phyloP scores from a whole-genome alignment of 2,113 vertebrate species.

The Calidris pugnax region DNA sequence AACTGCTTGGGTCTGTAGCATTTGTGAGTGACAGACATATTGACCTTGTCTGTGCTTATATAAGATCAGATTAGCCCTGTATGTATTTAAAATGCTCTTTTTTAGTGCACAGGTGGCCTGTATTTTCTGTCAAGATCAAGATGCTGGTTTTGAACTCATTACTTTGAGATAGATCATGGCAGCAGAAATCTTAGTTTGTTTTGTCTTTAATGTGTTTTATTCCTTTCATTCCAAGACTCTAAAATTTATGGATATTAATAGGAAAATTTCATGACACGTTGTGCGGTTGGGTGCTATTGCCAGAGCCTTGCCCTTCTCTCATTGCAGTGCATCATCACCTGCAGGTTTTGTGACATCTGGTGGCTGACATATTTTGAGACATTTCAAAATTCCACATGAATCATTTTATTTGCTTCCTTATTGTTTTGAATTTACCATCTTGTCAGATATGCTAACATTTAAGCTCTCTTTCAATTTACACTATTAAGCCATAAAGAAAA shows the following conservation, averaged over 20 bases:
- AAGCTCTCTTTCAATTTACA: slow-evolving; percentile 14
- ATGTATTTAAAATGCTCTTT: background rate
- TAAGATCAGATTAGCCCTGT: background rate
- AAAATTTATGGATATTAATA: background rate
- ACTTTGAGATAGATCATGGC: background rate
- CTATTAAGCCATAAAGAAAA: slow-evolving; percentile 43
- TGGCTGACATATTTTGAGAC: slow-evolving; percentile 50
- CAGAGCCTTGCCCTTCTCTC: slow-evolving; percentile 38
- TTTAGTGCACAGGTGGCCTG: background rate
- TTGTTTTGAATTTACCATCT: slow-evolving; percentile 44
- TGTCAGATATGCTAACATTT: slow-evolving; percentile 42
- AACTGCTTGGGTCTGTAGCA: background rate
- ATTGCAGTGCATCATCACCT: background rate
- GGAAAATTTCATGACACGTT: background rate
- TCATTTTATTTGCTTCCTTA: slow-evolving; percentile 51
- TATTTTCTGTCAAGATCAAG: background rate
- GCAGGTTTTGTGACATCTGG: slow-evolving; percentile 62
- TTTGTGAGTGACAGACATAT: background rate
- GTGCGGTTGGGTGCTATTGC: background rate
- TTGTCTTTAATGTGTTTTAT: background rate
- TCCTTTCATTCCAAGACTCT: background rate
- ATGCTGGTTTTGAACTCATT: background rate
- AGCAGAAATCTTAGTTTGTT: background rate
- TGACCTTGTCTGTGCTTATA: background rate
- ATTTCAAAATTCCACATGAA: slow-evolving; percentile 56